Percentiles rank a stretch among this genome's conserved stretches.
Evolutionary conservation across 2,888 invertebrate genomes (phyloP).

Genomic region (Luperina nickerlii): DNA sequence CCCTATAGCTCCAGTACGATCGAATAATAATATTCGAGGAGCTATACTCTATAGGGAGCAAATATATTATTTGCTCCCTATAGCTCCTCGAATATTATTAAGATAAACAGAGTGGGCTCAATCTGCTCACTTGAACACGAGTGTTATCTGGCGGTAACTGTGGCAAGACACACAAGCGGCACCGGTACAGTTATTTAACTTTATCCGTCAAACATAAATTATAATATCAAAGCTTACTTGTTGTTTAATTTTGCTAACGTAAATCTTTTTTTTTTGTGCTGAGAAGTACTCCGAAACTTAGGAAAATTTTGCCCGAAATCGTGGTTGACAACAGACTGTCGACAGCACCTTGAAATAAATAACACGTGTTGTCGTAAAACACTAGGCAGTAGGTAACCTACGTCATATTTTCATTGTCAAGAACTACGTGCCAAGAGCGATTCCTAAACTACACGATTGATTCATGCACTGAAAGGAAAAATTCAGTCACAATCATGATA

Average conservation of each 20-base stretch:
- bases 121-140: conserved; percentile 13
- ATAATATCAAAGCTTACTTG: neutral
- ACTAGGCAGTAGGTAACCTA: neutral
- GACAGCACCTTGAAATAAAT: conserved; percentile 12
- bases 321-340: neutral
- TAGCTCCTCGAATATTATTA: no score
- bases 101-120: neutral
- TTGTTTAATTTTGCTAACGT: neutral
- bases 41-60: neutral
- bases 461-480: conserved; percentile 11
- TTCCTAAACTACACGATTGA: conserved; percentile 13
- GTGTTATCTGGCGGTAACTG: conserved; percentile 1
- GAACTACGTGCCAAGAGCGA: conserved; percentile 9
- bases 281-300: neutral
- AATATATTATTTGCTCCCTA: no score
- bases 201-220: conserved; percentile 8
- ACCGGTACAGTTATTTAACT: neutral
- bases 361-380: conserved; percentile 6
- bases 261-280: neutral
- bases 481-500: neutral
- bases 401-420: conserved; percentile 3
- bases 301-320: conserved; percentile 7
- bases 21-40: neutral
- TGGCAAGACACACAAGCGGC: neutral
- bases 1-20: neutral